Conservation (phyloP, 1,140 invertebrate species). For the Gonatopus flavifemur region DNA sequence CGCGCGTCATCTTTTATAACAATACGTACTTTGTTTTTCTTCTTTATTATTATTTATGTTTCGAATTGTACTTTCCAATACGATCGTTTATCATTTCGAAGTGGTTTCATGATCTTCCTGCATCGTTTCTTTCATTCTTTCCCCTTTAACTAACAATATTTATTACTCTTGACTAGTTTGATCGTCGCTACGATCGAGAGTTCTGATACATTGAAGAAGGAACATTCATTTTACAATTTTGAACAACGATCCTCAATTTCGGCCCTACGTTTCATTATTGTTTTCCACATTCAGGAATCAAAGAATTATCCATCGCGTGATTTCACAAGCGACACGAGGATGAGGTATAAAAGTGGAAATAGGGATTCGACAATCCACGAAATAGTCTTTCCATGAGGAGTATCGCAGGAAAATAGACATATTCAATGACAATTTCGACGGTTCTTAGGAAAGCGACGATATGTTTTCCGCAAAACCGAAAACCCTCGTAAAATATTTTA, state of each 20-base stretch:
- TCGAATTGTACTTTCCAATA: constrained; percentile 54
- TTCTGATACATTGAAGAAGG: neutral
- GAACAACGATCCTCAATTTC: too few species aligned
- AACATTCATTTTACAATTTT: neutral
- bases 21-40: constrained; percentile 50
- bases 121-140: neutral
- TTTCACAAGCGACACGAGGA: too few species aligned
- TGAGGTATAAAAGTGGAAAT: too few species aligned
- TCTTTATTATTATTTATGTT: too few species aligned
- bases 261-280: too few species aligned
- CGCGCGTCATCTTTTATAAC: constrained; percentile 49
- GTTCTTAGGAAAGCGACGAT: constrained; percentile 1
- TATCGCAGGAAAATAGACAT: constrained; percentile 22
- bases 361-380: too few species aligned
- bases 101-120: constrained; percentile 3
- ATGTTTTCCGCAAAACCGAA: too few species aligned
- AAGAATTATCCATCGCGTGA: too few species aligned
- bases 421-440: constrained; percentile 16
- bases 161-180: too few species aligned
- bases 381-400: constrained; percentile 3
- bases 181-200: too few species aligned
- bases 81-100: constrained; percentile 24
- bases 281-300: too few species aligned
- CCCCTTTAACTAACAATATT: too few species aligned
- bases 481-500: constrained; percentile 33